Evolutionary conservation across 2,797 vertebrate species (phyloP), one percentile per base, ranked within the genome.

Genomic region (Galagoides demidoff): DNA sequence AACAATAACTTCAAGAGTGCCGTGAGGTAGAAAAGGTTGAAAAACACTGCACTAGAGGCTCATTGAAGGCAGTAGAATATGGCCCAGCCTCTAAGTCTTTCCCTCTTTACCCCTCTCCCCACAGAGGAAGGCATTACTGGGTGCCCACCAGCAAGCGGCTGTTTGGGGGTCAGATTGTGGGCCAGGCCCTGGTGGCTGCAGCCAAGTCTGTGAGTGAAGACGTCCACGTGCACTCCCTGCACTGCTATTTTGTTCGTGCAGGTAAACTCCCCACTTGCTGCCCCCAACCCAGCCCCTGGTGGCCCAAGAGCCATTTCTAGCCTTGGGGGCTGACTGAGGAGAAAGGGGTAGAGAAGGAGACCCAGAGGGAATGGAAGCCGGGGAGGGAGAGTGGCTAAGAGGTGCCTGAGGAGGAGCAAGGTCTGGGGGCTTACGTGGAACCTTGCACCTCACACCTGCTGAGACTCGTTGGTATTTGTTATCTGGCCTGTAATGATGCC

Each of bases 121-220:
- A 29, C 97, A 99, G 99, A 97, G 99, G 99, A 85, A 99, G 98
- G 27, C 99, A 99, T 97, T 99, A 99, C 98, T 99, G 99, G 99
- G 98, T 99, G 9, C 99, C 99, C 2, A 97, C 96, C 14, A 98
- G 96, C 34, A 98, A 98, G 97, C 99, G 99, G 12, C 98, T 99
- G 73, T 99, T 99, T 95, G 99, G 99, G 9, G 99, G 99, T 37
- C 99, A 99, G 98, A 99, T 99, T 68, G 98, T 99, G 49, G 99
- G 99, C 23, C 99, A 99, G 98, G 99, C 99, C 9, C 98, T 99
- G 63, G 99, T 99, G 76, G 99, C 99, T 45, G 99, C 99, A 3
- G 99, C 99, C 43, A 99, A 98, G 76, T 99, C 99, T 81, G 99
- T 99, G 86, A 96, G 88, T 23, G 99, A 99, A 9, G 98, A 99